phyloP scores from a whole-genome alignment of 1,140 invertebrate species.

The Psix sp. region DNA sequence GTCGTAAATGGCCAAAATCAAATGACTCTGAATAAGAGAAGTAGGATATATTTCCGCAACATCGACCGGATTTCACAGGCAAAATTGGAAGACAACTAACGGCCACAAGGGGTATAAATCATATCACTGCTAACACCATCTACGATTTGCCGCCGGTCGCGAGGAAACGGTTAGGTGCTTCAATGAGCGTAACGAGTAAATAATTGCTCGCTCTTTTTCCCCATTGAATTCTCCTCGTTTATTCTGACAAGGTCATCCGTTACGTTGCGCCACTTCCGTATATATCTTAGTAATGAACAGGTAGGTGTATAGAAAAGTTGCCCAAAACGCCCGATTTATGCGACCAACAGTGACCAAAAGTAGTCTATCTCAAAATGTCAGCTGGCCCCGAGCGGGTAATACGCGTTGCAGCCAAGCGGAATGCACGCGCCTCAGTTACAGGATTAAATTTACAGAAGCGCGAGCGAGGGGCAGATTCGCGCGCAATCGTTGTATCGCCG shows the following conservation, averaged over 20 bases:
- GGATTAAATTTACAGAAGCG: constrained; percentile 44
- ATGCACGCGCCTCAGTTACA: constrained; percentile 56
- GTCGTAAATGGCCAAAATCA: constrained; percentile 17
- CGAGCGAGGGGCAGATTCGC: neutral
- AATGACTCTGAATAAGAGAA: neutral
- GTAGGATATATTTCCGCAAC: constrained; percentile 9
- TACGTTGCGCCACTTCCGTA: constrained; percentile 17
- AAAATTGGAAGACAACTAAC: constrained; percentile 15
- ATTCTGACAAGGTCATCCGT: constrained; percentile 52
- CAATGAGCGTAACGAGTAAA: constrained; percentile 52
- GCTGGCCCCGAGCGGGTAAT: constrained; percentile 51
- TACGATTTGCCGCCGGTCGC: constrained; percentile 19
- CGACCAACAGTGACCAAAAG: constrained; percentile 20
- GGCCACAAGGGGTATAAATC: constrained; percentile 22
- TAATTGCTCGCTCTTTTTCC: constrained; percentile 36
- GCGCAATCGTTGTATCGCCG: constrained; percentile 36
- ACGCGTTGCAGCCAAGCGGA: constrained; percentile 39
- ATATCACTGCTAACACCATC: constrained; percentile 9
- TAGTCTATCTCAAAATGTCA: constrained; percentile 54
- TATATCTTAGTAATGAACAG: constrained; percentile 49
- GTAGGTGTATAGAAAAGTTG: constrained; percentile 17
- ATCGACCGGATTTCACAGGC: neutral
- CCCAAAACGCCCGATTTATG: constrained; percentile 33
- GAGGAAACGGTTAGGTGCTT: constrained; percentile 40
- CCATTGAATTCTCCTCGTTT: constrained; percentile 49